A percentile compares a stretch with the other conserved stretches of the same genome.
Evolutionary conservation across 2,888 invertebrate genomes (phyloP).

Genomic region (Cyrtodaria siliqua): DNA sequence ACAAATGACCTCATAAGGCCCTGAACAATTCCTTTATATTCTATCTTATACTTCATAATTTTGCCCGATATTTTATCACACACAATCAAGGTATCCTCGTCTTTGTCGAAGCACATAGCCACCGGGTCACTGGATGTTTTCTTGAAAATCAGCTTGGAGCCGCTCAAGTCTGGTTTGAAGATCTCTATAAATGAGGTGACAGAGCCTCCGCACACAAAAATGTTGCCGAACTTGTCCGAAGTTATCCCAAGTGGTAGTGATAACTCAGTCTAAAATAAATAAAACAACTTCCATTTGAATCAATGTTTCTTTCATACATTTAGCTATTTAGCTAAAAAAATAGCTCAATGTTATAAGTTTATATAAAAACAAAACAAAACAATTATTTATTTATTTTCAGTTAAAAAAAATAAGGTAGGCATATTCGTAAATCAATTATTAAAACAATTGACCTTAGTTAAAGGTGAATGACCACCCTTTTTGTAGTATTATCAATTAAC

Average conservation of each 20-base stretch:
- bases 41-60: slow-evolving; percentile 44
- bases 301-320: no score
- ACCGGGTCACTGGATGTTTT: slow-evolving; percentile 47
- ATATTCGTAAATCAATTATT: no score
- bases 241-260: slow-evolving; percentile 44
- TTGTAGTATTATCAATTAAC: no score
- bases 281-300: no score
- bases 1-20: slow-evolving; percentile 39
- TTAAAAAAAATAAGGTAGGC: no score
- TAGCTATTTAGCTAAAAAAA: no score
- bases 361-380: no score
- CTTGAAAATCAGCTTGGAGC: slow-evolving; percentile 45
- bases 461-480: no score
- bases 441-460: no score
- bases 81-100: slow-evolving; percentile 30
- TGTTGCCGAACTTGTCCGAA: slow-evolving; percentile 39
- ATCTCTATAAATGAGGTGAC: slow-evolving; percentile 50
- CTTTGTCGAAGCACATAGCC: slow-evolving; percentile 45
- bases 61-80: slow-evolving; percentile 44
- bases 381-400: no score
- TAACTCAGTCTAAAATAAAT: slow-evolving; percentile 32
- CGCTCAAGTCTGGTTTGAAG: slow-evolving; percentile 42
- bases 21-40: slow-evolving; percentile 46
- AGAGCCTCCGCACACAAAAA: slow-evolving; percentile 50
- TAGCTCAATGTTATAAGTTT: no score